These are phyloP conservation scores for Galerucella nymphaeae DNA, from an alignment of 2,888 invertebrate species.

Conservation along the genomic window DNA sequence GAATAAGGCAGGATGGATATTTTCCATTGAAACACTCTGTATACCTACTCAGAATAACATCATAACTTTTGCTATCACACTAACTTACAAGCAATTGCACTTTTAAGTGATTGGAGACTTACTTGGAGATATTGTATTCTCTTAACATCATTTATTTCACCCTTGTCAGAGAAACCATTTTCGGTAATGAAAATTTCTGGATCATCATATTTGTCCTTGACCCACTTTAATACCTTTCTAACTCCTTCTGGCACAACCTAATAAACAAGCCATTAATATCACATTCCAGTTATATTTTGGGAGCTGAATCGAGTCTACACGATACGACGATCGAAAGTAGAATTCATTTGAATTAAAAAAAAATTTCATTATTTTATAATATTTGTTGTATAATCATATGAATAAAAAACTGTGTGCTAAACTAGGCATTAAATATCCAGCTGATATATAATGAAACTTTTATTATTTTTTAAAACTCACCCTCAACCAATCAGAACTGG, in stretches of 20 bases:
- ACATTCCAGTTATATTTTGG: conserved; percentile 12
- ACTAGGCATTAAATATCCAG: too few species aligned
- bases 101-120: conserved; percentile 10
- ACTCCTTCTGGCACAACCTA: conserved; percentile 71
- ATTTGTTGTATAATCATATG: too few species aligned
- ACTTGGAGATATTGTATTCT: conserved; percentile 61
- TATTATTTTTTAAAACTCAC: conserved; percentile 35
- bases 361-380: not conserved
- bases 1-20: too few species aligned
- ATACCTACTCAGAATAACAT: too few species aligned
- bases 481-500: conserved; percentile 45
- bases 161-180: conserved; percentile 69
- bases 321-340: not conserved
- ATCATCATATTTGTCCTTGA: conserved; percentile 62
- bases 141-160: conserved; percentile 65
- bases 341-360: not conserved
- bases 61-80: not conserved
- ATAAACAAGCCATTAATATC: conserved; percentile 36
- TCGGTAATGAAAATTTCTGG: conserved; percentile 70
- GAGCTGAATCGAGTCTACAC: not conserved
- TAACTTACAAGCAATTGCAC: not conserved
- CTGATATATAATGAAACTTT: too few species aligned
- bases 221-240: conserved; percentile 67
- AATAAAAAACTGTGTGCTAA: too few species aligned
- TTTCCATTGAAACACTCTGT: too few species aligned